Evolutionary conservation across 2,113 vertebrate species (phyloP).

Genomic region (Chaenogobius annularis): DNA sequence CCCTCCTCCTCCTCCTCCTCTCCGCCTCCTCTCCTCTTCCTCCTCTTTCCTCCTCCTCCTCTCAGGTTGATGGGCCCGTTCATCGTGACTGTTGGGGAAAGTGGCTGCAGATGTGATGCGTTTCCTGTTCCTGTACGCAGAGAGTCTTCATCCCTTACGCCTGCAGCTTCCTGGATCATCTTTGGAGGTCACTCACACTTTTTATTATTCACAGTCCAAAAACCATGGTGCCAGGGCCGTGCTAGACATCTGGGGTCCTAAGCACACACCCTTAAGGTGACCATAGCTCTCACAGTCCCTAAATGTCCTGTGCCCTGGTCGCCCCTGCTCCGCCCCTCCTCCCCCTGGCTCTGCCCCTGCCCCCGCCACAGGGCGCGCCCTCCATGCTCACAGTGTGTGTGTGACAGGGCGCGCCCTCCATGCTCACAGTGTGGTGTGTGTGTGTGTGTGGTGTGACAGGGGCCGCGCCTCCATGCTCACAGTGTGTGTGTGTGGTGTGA

Average conservation of each 20-base stretch:
- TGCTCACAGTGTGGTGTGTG: neutral
- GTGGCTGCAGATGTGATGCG: conserved; percentile 65
- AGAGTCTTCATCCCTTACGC: conserved; percentile 75
- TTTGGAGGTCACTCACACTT: conserved; percentile 67
- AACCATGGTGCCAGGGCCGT: no score
- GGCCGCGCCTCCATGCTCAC: no score
- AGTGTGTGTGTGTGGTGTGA: neutral
- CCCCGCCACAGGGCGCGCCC: fast-evolving
- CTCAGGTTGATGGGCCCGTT: conserved; percentile 73
- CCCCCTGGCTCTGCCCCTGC: no score
- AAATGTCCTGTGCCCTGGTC: no score
- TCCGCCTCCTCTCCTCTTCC: neutral
- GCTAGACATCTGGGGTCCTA: no score
- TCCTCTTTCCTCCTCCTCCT: neutral
- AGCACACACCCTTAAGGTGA: no score
- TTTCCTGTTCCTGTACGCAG: conserved; percentile 75
- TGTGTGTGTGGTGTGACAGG: neutral
- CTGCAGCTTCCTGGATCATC: conserved; percentile 78
- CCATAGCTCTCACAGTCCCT: no score
- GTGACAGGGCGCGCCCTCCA: no score
- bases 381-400: no score
- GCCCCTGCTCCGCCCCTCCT: no score
- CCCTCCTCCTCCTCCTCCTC: neutral
- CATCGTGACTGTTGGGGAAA: conserved; percentile 73
- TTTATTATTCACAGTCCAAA: no score